Percentiles rank a stretch among this genome's conserved stretches.
phyloP scores from a whole-genome alignment of 2,113 vertebrate species.

The Antigone vipio region DNA sequence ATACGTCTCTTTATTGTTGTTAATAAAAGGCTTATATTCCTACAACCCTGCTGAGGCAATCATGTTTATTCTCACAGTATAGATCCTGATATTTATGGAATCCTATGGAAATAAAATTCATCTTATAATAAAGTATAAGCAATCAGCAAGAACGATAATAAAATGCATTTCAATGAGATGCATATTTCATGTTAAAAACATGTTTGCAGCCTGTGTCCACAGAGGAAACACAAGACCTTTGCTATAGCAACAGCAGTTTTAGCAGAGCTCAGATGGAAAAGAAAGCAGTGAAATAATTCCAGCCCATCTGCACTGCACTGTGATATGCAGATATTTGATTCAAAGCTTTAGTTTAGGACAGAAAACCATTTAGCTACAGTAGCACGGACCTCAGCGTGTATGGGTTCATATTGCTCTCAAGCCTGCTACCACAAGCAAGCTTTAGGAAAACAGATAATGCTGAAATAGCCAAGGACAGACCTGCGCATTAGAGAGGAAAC shows the following conservation, averaged over 20 bases:
- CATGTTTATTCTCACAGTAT: neutral
- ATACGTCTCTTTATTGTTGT: neutral
- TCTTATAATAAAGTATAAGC: neutral
- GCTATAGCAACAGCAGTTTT: slow-evolving; percentile 26
- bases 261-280: slow-evolving; percentile 46
- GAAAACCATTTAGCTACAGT: neutral
- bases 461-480: neutral
- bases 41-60: neutral
- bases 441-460: neutral
- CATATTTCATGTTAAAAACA: neutral
- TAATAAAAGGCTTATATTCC: neutral
- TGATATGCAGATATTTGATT: neutral
- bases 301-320: slow-evolving; percentile 33
- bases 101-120: neutral
- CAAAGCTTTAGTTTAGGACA: neutral
- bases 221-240: slow-evolving; percentile 1
- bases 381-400: neutral
- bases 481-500: neutral
- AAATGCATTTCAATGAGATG: slow-evolving; percentile 43
- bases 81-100: neutral
- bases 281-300: slow-evolving; percentile 60
- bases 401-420: neutral
- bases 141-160: slow-evolving; percentile 24
- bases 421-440: neutral
- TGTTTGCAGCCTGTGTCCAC: slow-evolving; percentile 28